Base-by-base conservation (phyloP, 1,140 invertebrate genomes). In the Drosophila kurseongensis region DNA sequence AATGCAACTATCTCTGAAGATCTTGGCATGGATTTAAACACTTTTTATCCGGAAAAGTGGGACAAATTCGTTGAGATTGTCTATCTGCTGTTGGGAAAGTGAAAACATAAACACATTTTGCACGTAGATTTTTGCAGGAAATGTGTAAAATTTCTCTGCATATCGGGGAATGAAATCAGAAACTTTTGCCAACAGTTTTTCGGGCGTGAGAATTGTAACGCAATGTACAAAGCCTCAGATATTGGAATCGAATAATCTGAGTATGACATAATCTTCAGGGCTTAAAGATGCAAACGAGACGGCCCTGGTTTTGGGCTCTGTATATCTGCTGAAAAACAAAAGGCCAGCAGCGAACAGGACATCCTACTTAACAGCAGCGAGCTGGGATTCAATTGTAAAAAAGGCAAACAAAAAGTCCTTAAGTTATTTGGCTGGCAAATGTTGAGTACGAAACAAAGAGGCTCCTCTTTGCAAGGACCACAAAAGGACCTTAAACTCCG, bases 351-450 rank as follows among this genome's bases (percentile, higher is more conserved):
- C 67, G 38, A 77, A 84, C 85, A 89, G 85, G 85, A 89, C 85
- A 89, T 90, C 85, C 85, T 89, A 79, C 85, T 90, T 90, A 68
- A 58, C 42, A 75, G 52, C 47, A 54, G 14, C 18, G 47, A 59
- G 16, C 62, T 27, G 76, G 56, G 65, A 56, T 60, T 75, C 78
- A 75, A 73, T 89, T 89, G 69, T 68, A 81, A 68, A 91, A 91
- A 91, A 91, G 90, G 90, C 90, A 91, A 81, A 91, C 78, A 90
- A 91, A 89, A 91, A 91, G 90, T 91, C 90, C 90, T 91, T 91
- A 91, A 91, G 90, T 91, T 91, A 91, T 91, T 91, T 89, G 71
- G 65, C 78, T 77, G 82, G 74, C 80, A 76, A 78, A 78, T 62
- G 68, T 68, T 74, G 54, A 72, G 54, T 18, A 50, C 38, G 55